A percentile compares a stretch with the other conserved stretches of the same genome.
Evolutionary conservation across 1,140 invertebrate genomes (phyloP).

Genomic region (Drosophila micromelanica): DNA sequence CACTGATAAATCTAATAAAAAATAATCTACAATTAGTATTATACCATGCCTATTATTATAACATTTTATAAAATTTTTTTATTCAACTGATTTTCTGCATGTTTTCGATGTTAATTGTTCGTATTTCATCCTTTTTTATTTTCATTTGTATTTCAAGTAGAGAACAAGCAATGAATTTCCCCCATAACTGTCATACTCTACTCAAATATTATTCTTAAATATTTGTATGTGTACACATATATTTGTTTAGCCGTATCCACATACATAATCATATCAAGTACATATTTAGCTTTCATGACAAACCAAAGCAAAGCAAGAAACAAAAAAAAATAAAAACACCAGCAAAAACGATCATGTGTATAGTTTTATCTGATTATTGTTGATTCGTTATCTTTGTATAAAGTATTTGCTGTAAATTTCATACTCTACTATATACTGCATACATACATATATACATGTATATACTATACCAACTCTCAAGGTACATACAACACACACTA

Average conservation of each 20-base stretch:
- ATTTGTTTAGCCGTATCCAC: constrained; percentile 24
- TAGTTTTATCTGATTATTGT: constrained; percentile 17
- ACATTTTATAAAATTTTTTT: constrained; percentile 1
- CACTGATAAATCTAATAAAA: constrained; percentile 21
- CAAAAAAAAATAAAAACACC: constrained; percentile 1
- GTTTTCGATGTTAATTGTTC: constrained; percentile 10
- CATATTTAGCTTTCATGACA: constrained; percentile 17
- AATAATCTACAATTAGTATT: constrained; percentile 21
- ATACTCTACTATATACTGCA: constrained; percentile 10
- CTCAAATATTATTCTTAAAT: constrained; percentile 14
- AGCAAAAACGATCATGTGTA: constrained; percentile 14
- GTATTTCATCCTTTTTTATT: constrained; percentile 24
- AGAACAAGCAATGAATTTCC: constrained; percentile 73
- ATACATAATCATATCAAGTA: constrained; percentile 20
- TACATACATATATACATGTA: constrained; percentile 20
- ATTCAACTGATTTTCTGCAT: constrained; percentile 20
- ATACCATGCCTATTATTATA: not conserved
- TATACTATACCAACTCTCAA: not conserved
- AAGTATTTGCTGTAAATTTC: constrained; percentile 82
- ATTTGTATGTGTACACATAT: constrained; percentile 39
- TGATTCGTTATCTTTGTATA: constrained; percentile 56
- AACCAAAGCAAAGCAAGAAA: constrained; percentile 3
- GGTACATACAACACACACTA: constrained; percentile 2
- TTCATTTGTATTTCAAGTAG: constrained; percentile 37
- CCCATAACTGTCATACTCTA: constrained; percentile 71